Conservation (phyloP, 2,888 invertebrate genomes). For the Protophormia terraenovae region DNA sequence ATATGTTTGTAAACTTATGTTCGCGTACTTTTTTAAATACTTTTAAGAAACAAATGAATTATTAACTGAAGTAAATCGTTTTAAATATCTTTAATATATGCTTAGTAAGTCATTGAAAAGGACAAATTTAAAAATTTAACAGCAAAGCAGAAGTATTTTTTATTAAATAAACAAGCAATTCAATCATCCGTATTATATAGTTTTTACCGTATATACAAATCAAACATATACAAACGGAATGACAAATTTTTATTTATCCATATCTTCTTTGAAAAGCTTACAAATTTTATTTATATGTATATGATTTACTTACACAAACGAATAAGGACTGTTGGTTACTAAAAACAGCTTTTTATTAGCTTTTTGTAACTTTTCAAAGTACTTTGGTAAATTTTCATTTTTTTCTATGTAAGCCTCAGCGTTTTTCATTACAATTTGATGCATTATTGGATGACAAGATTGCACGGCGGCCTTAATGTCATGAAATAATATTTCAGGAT, state of each 20-base stretch:
- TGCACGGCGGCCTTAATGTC: constrained; percentile 96
- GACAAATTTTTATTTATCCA: not conserved
- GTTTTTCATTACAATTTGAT: constrained; percentile 91
- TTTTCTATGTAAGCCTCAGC: constrained; percentile 90
- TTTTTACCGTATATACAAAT: no score
- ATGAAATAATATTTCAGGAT: constrained; percentile 96
- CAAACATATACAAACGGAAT: no score
- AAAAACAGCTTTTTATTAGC: constrained; percentile 94
- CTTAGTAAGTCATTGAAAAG: no score
- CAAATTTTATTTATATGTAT: not conserved
- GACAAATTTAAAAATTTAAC: no score
- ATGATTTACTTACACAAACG: constrained; percentile 90
- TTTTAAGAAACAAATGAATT: no score
- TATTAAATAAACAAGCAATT: no score
- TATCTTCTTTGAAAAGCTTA: not conserved
- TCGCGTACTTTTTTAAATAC: no score
- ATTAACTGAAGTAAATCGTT: no score
- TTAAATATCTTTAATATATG: no score
- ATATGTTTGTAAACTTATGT: no score
- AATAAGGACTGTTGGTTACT: constrained; percentile 97
- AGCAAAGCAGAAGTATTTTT: no score
- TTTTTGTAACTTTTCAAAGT: constrained; percentile 88
- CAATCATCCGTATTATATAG: no score
- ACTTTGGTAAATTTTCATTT: constrained; percentile 87
- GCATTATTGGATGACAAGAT: constrained; percentile 94